Evolutionary conservation across 2,797 vertebrate species (phyloP).

Genomic region (Allobates femoralis): DNA sequence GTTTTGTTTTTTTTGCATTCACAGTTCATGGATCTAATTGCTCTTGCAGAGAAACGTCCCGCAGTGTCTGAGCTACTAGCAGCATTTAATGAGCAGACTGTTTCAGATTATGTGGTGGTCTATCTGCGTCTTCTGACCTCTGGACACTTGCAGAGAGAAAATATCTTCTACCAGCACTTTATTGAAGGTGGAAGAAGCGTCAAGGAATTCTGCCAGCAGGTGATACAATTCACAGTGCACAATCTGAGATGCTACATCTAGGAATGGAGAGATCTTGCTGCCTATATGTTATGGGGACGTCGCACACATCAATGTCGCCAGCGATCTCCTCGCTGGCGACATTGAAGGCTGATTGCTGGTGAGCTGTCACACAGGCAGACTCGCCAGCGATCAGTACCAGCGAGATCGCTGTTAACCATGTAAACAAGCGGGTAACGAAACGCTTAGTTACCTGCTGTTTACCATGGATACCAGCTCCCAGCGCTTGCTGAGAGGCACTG

Average conservation of each 20-base stretch:
- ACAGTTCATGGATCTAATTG: constrained; percentile 96
- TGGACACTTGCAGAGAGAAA: constrained; percentile 90
- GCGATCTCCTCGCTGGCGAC: no score
- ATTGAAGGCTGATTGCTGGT: no score
- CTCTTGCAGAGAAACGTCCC: constrained; percentile 89
- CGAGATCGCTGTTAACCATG: no score
- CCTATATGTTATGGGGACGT: no score
- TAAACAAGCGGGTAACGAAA: no score
- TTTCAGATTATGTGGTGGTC: constrained; percentile 93
- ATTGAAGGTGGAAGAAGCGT: constrained; percentile 93
- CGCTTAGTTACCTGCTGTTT: no score
- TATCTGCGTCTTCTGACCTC: constrained; percentile 95
- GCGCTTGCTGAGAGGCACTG: no score
- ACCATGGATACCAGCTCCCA: no score
- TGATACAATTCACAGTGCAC: constrained; percentile 61
- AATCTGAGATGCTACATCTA: background rate
- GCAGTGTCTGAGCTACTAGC: constrained; percentile 84
- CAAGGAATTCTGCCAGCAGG: constrained; percentile 97
- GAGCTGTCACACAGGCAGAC: no score
- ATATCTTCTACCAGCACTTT: constrained; percentile 89
- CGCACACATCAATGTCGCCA: no score
- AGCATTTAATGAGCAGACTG: constrained; percentile 93
- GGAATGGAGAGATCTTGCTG: no score
- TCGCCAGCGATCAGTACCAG: no score
- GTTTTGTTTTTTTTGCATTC: background rate